Conservation (phyloP, 2,888 invertebrate genomes). For the Xylota segnis region DNA sequence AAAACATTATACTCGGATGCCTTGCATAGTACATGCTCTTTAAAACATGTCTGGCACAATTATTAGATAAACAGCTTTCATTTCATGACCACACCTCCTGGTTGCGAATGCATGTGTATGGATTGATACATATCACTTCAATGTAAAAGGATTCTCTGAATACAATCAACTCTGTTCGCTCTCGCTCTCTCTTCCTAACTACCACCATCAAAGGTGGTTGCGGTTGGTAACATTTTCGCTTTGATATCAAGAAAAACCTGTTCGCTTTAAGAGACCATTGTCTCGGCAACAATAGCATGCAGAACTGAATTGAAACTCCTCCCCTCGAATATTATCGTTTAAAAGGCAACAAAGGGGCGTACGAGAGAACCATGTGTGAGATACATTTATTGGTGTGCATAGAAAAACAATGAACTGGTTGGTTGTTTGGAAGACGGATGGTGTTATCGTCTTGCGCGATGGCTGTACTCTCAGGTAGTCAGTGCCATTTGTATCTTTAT, state of each 20-base stretch:
- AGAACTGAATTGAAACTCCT: conserved; percentile 26
- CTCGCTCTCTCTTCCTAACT: not conserved
- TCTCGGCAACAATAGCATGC: conserved; percentile 54
- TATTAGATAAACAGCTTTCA: not conserved
- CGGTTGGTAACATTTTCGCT: not conserved
- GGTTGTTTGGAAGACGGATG: conserved; percentile 33
- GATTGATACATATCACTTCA: not conserved
- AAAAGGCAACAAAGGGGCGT: conserved; percentile 43
- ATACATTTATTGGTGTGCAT: conserved; percentile 42
- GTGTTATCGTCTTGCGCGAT: conserved; percentile 74
- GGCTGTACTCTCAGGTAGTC: conserved; percentile 71
- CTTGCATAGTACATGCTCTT: no score
- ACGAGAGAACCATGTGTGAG: conserved; percentile 31
- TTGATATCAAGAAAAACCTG: conserved; percentile 59
- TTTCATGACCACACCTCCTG: conserved; percentile 35
- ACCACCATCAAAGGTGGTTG: conserved; percentile 37
- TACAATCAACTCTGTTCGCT: not conserved
- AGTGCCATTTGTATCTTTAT: conserved; percentile 55
- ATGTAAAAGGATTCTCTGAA: conserved; percentile 35
- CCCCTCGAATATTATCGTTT: conserved; percentile 42
- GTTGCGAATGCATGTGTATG: not conserved
- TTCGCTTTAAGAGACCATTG: conserved; percentile 59
- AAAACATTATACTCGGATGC: not conserved
- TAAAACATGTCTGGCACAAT: not conserved
- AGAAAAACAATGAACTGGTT: conserved; percentile 62